Evolutionary conservation across 2,113 vertebrate genomes (phyloP).

Genomic region (Pelecanoides urinatrix): DNA sequence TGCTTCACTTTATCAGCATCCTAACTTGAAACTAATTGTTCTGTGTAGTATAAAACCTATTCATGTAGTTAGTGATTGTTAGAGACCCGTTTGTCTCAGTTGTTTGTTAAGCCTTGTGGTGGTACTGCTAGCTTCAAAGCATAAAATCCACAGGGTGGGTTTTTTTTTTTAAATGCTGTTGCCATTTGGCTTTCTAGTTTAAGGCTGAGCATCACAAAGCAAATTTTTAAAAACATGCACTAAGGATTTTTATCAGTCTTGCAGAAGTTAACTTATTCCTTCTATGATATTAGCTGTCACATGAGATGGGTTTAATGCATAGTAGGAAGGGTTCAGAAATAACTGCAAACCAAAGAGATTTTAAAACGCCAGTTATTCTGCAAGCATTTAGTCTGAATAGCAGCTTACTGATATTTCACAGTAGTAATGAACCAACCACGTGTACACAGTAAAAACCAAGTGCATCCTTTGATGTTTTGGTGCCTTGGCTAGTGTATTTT

Average conservation of each 20-base stretch:
- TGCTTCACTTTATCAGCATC: background rate
- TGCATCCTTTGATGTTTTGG: accelerated
- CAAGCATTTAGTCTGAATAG: accelerated
- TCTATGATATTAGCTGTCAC: no score
- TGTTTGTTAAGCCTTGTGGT: background rate
- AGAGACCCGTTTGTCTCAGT: background rate
- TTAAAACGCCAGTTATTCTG: background rate
- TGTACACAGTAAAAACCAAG: background rate
- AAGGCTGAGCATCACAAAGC: background rate
- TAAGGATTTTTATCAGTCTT: background rate
- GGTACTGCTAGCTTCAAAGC: background rate
- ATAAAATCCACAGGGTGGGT: background rate
- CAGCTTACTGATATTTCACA: background rate
- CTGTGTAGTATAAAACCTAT: background rate
- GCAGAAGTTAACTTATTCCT: background rate
- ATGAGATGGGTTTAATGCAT: background rate
- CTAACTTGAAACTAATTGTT: background rate
- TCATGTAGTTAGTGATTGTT: background rate
- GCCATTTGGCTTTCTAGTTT: background rate
- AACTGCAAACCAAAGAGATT: background rate
- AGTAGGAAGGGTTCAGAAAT: background rate
- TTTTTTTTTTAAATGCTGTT: background rate
- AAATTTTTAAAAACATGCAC: background rate
- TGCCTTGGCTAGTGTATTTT: accelerated
- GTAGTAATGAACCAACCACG: background rate